Evolutionary conservation across 2,888 invertebrate genomes (phyloP), one percentile per base, ranked within the genome.

Genomic region (Chelonus formosanus): DNA sequence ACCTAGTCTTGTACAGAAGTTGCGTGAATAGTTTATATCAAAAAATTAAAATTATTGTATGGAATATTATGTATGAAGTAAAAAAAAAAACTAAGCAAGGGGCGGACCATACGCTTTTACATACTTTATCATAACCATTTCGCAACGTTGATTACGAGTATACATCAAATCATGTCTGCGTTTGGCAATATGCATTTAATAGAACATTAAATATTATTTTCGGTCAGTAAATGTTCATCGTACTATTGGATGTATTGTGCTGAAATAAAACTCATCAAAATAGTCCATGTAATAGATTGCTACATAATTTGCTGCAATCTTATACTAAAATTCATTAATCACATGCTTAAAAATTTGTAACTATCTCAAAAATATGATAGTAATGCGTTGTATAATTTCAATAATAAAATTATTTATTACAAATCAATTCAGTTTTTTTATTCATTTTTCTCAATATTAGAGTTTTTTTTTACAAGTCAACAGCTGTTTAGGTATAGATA

Each of bases 1-100:
- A 78, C 78, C 83, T 83, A 83, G 83, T 83, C 83, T 78, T 83
- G 82, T 82, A 82, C 81, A 82, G 80, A 82, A 77, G 75, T 78
- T 75, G 75, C 71, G 77, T 72, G 74, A 74, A 76, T 79, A 78
- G 75, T 73, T 67, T 76, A 72, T 74, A 74, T 40, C 4, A 48
- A 36, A 40, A 48, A 47, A 35, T 48, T 52, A 50, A 58, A 35
- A 58, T 48, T 52, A 58, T 48, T 52, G 60, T 52, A 60, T 36
- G 60, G 8, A 60, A 36, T 40, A 60, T 36, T 58, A 58, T 47
- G 48, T 58, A 35, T 50, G 20, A 7, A 40, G 8, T 10, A 44
- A 34, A 48, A 20, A 48, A 20, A 20, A 20, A 20, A 20, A 20
- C 31, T 53, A n/a, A 43, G 20, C 32, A 32, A 52, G 52, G 43